A percentile compares a stretch with the other conserved stretches of the same genome.
Conservation (phyloP, 2,797 vertebrate genomes). For the Acanthornis magna region DNA sequence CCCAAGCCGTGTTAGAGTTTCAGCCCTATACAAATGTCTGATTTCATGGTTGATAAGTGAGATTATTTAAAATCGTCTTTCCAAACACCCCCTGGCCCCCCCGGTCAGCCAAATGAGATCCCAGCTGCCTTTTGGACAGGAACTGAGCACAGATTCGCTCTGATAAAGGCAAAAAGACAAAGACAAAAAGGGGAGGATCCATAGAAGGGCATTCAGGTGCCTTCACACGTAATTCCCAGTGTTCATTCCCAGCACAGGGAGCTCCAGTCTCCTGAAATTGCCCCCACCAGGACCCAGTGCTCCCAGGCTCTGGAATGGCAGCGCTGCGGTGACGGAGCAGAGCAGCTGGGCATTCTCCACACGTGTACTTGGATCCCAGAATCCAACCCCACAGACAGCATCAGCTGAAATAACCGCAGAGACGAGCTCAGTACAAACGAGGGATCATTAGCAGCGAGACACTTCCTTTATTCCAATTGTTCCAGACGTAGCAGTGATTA, state of each 20-base stretch:
- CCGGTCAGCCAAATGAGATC: background rate
- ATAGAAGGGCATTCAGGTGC: background rate
- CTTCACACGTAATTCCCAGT: background rate
- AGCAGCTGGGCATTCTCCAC: background rate
- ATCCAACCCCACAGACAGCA: background rate
- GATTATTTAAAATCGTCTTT: background rate
- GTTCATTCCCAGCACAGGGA: background rate
- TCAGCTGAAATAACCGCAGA: background rate
- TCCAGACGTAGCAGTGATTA: background rate
- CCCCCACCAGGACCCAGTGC: background rate
- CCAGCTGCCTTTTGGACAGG: background rate
- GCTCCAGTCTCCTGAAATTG: background rate
- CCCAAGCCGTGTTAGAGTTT: background rate
- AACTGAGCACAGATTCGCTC: background rate
- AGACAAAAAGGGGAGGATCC: background rate
- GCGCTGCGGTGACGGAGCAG: background rate
- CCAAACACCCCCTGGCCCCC: background rate
- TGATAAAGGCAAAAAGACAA: background rate
- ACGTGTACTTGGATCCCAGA: background rate
- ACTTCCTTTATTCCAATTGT: background rate
- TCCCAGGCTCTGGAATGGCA: background rate
- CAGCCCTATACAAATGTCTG: background rate
- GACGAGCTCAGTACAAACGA: background rate
- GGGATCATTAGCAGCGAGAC: background rate
- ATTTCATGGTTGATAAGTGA: rapidly evolving